Percentiles rank a stretch among this genome's conserved stretches.
Evolutionary conservation across 2,113 vertebrate species (phyloP).

Genomic region (Emydura subglobosa): DNA sequence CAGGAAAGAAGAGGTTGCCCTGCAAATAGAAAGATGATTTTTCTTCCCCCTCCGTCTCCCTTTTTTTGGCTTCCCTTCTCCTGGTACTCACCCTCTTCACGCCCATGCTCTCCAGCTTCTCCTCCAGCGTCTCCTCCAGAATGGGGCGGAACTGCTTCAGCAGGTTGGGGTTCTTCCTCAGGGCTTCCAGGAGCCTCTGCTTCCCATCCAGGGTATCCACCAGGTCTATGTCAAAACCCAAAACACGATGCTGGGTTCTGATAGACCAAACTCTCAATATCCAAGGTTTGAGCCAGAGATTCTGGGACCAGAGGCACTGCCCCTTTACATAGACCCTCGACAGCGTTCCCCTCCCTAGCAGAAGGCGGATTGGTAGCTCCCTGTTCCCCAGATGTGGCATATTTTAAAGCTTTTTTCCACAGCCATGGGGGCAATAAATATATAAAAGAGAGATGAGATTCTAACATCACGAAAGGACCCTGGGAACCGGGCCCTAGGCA

Average conservation of each 20-base stretch:
- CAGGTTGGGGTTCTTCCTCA: conserved; percentile 62
- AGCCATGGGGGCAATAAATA: background rate
- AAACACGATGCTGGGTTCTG: background rate
- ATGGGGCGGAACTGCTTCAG: conserved; percentile 66
- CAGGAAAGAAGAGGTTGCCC: background rate
- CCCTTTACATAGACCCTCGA: background rate
- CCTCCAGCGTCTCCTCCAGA: conserved; percentile 74
- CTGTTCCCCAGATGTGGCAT: background rate
- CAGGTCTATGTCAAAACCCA: conserved; percentile 26
- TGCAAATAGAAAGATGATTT: background rate
- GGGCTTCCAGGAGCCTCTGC: conserved; percentile 43
- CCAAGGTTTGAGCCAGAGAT: background rate
- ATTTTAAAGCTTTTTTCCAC: background rate
- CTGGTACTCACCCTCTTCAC: conserved; percentile 52
- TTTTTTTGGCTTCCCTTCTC: background rate
- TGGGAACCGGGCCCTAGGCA: background rate
- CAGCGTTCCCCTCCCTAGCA: accelerated
- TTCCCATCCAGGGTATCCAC: background rate
- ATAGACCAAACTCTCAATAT: background rate
- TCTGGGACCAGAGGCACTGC: background rate
- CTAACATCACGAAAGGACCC: background rate
- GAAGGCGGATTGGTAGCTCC: background rate
- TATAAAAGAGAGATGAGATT: background rate
- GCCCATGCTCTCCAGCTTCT: conserved; percentile 78
- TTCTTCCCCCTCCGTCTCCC: background rate